Percentiles rank a stretch among this genome's conserved stretches.
Evolutionary conservation across 2,888 invertebrate genomes (phyloP).

Genomic region (Mylabris sibirica): DNA sequence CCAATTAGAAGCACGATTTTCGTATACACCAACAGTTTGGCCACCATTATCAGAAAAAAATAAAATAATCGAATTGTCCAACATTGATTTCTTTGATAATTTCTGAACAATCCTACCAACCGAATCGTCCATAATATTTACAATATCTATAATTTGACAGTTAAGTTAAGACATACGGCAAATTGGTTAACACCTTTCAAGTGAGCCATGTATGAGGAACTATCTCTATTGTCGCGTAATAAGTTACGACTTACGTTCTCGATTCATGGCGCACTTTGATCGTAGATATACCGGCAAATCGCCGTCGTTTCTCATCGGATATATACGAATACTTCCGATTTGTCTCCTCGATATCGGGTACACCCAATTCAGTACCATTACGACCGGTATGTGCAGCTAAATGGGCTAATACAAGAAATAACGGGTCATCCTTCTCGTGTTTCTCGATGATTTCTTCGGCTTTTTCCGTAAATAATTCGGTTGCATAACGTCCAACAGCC

Average conservation of each 20-base stretch:
- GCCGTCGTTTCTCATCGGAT: constrained; percentile 68
- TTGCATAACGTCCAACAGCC: constrained; percentile 69
- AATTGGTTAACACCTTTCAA: no score
- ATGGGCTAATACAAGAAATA: constrained; percentile 82
- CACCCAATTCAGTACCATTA: constrained; percentile 72
- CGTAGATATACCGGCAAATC: constrained; percentile 73
- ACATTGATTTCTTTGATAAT: constrained; percentile 70
- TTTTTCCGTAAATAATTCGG: constrained; percentile 73
- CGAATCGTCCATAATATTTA: constrained; percentile 84
- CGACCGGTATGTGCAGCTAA: constrained; percentile 68
- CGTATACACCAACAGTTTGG: constrained; percentile 73
- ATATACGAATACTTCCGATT: constrained; percentile 74
- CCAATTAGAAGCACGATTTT: constrained; percentile 81
- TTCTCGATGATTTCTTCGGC: constrained; percentile 69
- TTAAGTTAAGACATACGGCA: no score
- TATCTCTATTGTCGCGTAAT: neutral
- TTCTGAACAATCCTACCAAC: constrained; percentile 79
- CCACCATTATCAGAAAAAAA: constrained; percentile 92
- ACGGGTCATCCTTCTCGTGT: constrained; percentile 68
- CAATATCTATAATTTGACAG: constrained; percentile 72
- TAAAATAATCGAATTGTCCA: constrained; percentile 82
- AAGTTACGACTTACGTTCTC: neutral
- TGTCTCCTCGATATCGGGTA: constrained; percentile 67
- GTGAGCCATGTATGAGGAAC: no score
- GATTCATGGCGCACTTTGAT: neutral